phyloP scores from a whole-genome alignment of 2,797 vertebrate species.

The Coluber constrictor region DNA sequence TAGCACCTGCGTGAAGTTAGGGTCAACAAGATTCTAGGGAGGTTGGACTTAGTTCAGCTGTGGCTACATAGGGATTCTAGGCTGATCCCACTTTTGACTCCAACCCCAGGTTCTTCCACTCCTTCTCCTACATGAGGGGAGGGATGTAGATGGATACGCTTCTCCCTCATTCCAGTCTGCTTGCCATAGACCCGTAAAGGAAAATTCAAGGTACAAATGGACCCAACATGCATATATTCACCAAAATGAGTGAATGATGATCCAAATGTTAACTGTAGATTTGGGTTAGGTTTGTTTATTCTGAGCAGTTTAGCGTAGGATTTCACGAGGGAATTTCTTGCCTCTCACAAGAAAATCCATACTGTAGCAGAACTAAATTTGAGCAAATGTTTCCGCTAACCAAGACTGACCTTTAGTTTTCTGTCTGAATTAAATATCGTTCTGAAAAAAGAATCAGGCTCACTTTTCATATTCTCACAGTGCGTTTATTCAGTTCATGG shows the following conservation, averaged over 20 bases:
- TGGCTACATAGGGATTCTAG: too few relatives aligned
- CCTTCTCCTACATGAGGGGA: not conserved
- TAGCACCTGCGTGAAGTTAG: not conserved
- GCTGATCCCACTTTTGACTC: not conserved
- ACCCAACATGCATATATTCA: not conserved
- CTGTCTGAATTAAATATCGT: not conserved
- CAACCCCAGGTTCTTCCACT: not conserved
- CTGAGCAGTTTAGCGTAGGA: not conserved
- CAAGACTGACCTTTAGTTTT: not conserved
- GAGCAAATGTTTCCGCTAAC: not conserved
- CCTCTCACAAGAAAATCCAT: not conserved
- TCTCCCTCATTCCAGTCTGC: not conserved
- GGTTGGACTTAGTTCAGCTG: too few relatives aligned
- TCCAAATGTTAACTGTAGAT: not conserved
- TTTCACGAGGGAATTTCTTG: too few relatives aligned
- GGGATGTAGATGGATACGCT: not conserved
- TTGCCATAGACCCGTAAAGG: not conserved
- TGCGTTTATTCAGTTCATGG: not conserved
- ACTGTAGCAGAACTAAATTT: not conserved
- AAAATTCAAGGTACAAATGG: not conserved
- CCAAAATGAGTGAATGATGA: not conserved
- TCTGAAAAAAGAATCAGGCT: not conserved
- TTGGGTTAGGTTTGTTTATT: not conserved
- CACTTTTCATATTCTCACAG: not conserved
- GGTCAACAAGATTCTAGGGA: not conserved